Evolutionary conservation across 2,888 invertebrate genomes (phyloP).

Genomic region (Steromphala cineraria): DNA sequence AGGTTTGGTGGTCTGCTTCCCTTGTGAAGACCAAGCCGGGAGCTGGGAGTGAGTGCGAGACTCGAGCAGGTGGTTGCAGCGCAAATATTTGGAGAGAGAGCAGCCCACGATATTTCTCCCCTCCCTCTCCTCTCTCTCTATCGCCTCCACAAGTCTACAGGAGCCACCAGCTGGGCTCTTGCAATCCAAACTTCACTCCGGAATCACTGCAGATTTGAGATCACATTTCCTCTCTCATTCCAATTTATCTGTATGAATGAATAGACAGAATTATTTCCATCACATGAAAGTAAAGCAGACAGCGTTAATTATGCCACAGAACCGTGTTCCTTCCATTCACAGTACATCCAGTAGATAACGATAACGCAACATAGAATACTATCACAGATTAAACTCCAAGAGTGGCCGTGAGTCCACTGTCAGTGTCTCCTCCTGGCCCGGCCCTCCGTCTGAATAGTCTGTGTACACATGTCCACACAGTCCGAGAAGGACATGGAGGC

Average conservation of each 20-base stretch:
- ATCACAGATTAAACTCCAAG: background rate
- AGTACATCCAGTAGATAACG: too few relatives aligned
- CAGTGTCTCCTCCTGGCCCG: slow-evolving; percentile 83
- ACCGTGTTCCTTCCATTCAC: too few relatives aligned
- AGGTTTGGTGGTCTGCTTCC: background rate
- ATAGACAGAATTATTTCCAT: too few relatives aligned
- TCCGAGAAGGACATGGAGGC: slow-evolving; percentile 81
- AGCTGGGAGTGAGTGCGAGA: background rate
- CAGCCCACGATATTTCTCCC: background rate
- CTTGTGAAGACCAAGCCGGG: background rate
- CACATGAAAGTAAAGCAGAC: too few relatives aligned
- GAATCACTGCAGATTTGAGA: background rate
- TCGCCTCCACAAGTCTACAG: background rate
- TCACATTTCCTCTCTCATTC: background rate
- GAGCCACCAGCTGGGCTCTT: background rate
- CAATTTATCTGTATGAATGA: background rate
- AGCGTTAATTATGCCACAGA: too few relatives aligned
- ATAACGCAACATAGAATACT: background rate
- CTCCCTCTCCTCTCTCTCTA: background rate
- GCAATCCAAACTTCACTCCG: background rate
- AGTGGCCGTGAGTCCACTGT: slow-evolving; percentile 20
- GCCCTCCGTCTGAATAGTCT: slow-evolving; percentile 93
- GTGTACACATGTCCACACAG: slow-evolving; percentile 91
- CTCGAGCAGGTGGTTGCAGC: background rate
- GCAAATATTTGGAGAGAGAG: background rate